A percentile compares a stretch with the other conserved stretches of the same genome.
Evolutionary conservation across 2,113 vertebrate genomes (phyloP).

Genomic region (Brienomyrus longianalis): DNA sequence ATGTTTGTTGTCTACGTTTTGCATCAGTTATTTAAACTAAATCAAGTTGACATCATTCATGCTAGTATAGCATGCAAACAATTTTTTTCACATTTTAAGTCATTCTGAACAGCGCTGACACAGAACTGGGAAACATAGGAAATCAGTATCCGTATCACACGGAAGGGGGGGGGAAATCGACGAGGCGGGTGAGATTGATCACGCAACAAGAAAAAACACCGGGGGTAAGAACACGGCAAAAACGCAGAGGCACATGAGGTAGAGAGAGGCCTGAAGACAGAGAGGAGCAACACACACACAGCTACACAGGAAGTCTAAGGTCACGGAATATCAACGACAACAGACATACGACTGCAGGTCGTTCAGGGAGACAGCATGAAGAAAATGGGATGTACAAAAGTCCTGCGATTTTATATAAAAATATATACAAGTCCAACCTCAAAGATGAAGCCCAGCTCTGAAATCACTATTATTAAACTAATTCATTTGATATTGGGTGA

Average conservation of each 20-base stretch:
- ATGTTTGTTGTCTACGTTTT: conserved; percentile 15
- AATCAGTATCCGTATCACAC: not conserved
- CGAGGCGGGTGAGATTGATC: not conserved
- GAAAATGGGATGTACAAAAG: conserved; percentile 7
- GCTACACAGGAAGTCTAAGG: not conserved
- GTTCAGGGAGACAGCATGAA: not conserved
- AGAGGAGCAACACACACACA: not conserved
- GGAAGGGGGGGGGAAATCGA: not conserved
- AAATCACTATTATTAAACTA: conserved; percentile 1
- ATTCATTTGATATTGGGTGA: not conserved
- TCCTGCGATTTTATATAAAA: conserved; percentile 12
- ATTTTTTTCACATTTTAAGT: conserved; percentile 17
- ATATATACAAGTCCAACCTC: conserved; percentile 8
- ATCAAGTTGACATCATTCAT: conserved; percentile 25
- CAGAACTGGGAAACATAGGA: conserved; percentile 8
- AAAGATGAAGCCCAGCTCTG: not conserved
- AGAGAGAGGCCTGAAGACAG: conserved; percentile 10
- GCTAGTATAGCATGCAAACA: conserved; percentile 27
- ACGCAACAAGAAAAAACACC: not conserved
- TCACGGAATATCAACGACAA: not conserved
- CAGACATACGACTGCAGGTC: not conserved
- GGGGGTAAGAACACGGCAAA: conserved; percentile 5
- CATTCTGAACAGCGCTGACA: conserved; percentile 25
- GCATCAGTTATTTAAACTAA: conserved; percentile 15
- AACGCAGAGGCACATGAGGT: conserved; percentile 19